A percentile compares a stretch with the other conserved stretches of the same genome.
Evolutionary conservation across 2,113 vertebrate species (phyloP).

Genomic region (Sylvia atricapilla): DNA sequence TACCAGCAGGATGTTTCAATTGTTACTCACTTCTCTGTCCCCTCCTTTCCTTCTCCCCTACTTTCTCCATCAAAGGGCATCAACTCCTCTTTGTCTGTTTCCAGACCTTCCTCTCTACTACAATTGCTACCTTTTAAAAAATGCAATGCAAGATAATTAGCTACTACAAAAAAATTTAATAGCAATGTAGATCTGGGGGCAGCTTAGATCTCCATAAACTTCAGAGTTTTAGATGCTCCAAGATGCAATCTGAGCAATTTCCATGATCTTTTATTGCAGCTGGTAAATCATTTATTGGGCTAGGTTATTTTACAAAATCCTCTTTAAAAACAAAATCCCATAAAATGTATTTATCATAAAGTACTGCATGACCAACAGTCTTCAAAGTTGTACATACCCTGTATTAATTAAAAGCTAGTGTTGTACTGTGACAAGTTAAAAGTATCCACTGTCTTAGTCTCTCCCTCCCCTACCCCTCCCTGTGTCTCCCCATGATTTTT

Average conservation of each 20-base stretch:
- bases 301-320: constrained; percentile 69
- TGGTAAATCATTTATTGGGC: constrained; percentile 76
- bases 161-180: constrained; percentile 54
- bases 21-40: not conserved
- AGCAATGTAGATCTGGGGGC: constrained; percentile 51
- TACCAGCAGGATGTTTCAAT: not conserved
- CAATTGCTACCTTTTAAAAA: constrained; percentile 49
- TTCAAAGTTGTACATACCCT: constrained; percentile 60
- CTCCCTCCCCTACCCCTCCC: not conserved
- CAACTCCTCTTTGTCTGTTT: constrained; percentile 29
- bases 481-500: not conserved
- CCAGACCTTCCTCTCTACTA: constrained; percentile 29
- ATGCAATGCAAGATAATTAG: constrained; percentile 60
- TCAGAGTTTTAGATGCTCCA: constrained; percentile 66
- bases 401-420: constrained; percentile 67
- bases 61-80: not conserved
- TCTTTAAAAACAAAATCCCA: constrained; percentile 64
- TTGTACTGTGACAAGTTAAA: constrained; percentile 39
- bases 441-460: not conserved
- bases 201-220: constrained; percentile 66
- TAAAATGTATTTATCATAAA: constrained; percentile 74
- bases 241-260: constrained; percentile 77
- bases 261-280: constrained; percentile 77
- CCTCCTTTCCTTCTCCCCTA: not conserved
- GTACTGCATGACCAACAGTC: constrained; percentile 27